Base-by-base conservation (phyloP, 2,888 invertebrate genomes). In the Calliphora vomitoria region DNA sequence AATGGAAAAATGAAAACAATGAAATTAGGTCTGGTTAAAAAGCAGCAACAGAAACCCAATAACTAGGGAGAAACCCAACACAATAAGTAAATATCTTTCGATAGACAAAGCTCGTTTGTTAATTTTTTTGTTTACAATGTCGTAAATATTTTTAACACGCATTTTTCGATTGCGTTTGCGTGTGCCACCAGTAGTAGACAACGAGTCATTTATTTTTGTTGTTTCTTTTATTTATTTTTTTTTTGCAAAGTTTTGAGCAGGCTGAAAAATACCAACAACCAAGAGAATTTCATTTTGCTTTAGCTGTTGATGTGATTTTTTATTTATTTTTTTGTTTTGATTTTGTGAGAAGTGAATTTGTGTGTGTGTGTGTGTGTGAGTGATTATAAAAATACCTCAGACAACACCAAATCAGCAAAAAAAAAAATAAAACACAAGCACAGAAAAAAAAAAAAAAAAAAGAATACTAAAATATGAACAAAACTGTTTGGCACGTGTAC, bases 401-500 rank as follows among this genome's bases (percentile, higher is more conserved):
- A 74, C 50, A 58, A 72, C 18, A 31, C 55, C 10, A 41, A 68
- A 50, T 18, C 75, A 79, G 55, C 68, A 71, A 31, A 15, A 74
- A 80, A 15, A 80, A 75, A 80, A 41, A 41, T 15, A 74, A 82
- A 31, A 13, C 69, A 60, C 41, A 66, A 35, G 20, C 8, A 55
- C 8, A n/a, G 8, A 18, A 10, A 50, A n/a, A n/a, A n/a, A n/a
- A n/a, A n/a, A 15, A 13, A 66, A 72, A 20, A 55, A 35, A 8
- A 41, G 50, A 18, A 53, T 20, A 38, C 18, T 0, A 53, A 15
- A 71, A 47, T 18, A 81, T 41, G 31, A 68, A 44, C 44, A 44
- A 58, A 58, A 85, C 38, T 75, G 18, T 64, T 20, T 35, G 85
- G 86, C 86, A 86, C 88, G 88, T 88, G 88, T 82, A 80, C 11